Evolutionary conservation across 2,888 invertebrate genomes (phyloP).

Genomic region (Trilocha varians): DNA sequence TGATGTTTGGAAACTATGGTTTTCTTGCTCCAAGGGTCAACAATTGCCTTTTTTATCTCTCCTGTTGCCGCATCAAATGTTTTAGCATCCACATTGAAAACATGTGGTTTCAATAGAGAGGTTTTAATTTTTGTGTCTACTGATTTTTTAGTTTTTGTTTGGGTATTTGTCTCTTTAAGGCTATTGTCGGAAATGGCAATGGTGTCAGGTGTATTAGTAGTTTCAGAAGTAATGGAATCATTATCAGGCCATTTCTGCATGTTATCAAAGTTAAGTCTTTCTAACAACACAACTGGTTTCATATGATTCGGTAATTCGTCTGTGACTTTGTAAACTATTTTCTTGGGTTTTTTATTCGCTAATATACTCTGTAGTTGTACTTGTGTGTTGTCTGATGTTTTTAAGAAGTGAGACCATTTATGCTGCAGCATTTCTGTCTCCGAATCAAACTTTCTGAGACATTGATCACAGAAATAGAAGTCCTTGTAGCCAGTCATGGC

Average conservation of each 20-base stretch:
- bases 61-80: conserved; percentile 9
- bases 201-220: too few species aligned
- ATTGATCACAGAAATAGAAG: conserved; percentile 53
- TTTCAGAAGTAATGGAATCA: too few species aligned
- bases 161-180: conserved; percentile 18
- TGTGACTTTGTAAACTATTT: not conserved
- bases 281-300: too few species aligned
- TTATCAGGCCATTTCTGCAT: too few species aligned
- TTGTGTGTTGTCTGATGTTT: conserved; percentile 34
- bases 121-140: too few species aligned
- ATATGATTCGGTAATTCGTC: too few species aligned
- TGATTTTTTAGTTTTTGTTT: conserved; percentile 31
- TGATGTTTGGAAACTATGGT: conserved; percentile 41
- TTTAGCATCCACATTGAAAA: too few species aligned
- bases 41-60: conserved; percentile 27
- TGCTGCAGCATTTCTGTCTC: conserved; percentile 53
- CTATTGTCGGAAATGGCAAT: too few species aligned
- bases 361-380: conserved; percentile 15
- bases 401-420: conserved; percentile 55
- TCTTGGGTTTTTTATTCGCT: conserved; percentile 8
- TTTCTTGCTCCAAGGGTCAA: conserved; percentile 38
- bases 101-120: too few species aligned
- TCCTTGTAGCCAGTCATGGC: conserved; percentile 48
- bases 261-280: too few species aligned
- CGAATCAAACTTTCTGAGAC: conserved; percentile 41